These are phyloP conservation scores for Resseliella maxima DNA, from an alignment of 2,888 invertebrate species.

Conservation along the genomic window DNA sequence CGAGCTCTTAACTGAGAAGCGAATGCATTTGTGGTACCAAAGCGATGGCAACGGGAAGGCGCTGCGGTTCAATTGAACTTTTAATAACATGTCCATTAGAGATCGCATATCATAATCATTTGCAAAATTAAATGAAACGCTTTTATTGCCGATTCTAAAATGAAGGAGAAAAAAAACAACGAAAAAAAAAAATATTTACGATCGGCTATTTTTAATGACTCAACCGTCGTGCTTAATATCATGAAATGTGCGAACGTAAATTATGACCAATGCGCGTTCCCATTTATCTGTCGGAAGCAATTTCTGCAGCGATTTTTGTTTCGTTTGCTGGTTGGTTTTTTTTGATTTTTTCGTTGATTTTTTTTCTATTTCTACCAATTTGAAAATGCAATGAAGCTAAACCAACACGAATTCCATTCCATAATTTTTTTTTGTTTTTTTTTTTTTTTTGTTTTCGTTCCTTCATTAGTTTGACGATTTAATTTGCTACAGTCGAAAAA, in stretches of 20 bases:
- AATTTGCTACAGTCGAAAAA: background rate
- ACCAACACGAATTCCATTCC: slow-evolving; percentile 9
- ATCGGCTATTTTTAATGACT: slow-evolving; percentile 46
- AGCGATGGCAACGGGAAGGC: slow-evolving; percentile 40
- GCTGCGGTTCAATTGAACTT: slow-evolving; percentile 51
- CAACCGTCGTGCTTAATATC: slow-evolving; percentile 18
- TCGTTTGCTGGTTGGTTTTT: background rate
- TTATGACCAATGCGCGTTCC: slow-evolving; percentile 39
- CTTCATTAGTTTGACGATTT: slow-evolving; percentile 19
- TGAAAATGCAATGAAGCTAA: slow-evolving; percentile 35
- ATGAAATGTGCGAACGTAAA: slow-evolving; percentile 40
- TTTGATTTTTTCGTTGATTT: background rate
- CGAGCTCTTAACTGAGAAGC: background rate
- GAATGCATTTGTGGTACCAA: background rate
- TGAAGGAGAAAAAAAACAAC: background rate
- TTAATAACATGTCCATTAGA: slow-evolving; percentile 48
- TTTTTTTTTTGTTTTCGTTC: background rate
- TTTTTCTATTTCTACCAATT: background rate
- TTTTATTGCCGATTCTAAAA: slow-evolving; percentile 20
- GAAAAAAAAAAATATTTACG: background rate
- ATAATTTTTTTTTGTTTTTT: no score
- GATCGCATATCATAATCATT: slow-evolving; percentile 53
- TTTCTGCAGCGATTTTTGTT: background rate
- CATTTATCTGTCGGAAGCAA: slow-evolving; percentile 44
- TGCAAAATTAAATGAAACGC: slow-evolving; percentile 32